phyloP scores from a whole-genome alignment of 2,888 invertebrate species.

The Oxytorus armatus region DNA sequence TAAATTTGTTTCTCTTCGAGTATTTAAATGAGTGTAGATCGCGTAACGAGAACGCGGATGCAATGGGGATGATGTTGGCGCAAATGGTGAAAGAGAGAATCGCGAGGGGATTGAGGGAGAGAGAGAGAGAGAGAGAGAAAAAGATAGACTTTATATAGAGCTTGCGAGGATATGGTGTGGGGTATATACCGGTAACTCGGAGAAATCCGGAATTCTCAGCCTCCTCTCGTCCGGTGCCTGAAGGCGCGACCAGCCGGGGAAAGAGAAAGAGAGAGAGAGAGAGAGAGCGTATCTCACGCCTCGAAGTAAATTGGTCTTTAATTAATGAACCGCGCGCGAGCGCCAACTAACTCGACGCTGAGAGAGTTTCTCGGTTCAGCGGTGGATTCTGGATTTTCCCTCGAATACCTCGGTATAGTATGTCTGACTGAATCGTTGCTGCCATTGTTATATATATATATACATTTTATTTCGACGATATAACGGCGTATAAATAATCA shows the following conservation, averaged over 20 bases:
- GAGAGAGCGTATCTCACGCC: slow-evolving; percentile 72
- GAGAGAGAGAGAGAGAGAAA: slow-evolving; percentile 48
- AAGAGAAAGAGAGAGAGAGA: too few species aligned
- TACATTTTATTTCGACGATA: not conserved
- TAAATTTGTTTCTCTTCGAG: slow-evolving; percentile 53
- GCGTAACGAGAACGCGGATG: slow-evolving; percentile 41
- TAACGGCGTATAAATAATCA: not conserved
- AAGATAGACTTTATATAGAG: slow-evolving; percentile 48
- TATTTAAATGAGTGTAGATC: slow-evolving; percentile 45
- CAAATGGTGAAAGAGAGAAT: too few species aligned
- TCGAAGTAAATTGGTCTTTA: slow-evolving; percentile 81
- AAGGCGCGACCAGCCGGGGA: slow-evolving; percentile 57
- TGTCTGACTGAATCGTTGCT: not conserved
- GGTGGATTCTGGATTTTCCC: slow-evolving; percentile 27
- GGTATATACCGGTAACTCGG: slow-evolving; percentile 51
- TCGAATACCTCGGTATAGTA: not conserved
- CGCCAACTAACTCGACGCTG: slow-evolving; percentile 62
- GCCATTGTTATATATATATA: slow-evolving; percentile 2
- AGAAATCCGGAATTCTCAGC: slow-evolving; percentile 64
- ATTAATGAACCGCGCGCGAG: slow-evolving; percentile 80
- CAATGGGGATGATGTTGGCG: not conserved
- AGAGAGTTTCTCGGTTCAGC: slow-evolving; percentile 47
- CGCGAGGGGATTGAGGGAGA: not conserved
- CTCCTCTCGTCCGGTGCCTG: slow-evolving; percentile 39
- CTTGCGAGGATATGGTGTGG: slow-evolving; percentile 16